These are phyloP conservation scores for Hydrotaea cyrtoneurina DNA, from an alignment of 2,888 invertebrate species.

Conservation along the genomic window DNA sequence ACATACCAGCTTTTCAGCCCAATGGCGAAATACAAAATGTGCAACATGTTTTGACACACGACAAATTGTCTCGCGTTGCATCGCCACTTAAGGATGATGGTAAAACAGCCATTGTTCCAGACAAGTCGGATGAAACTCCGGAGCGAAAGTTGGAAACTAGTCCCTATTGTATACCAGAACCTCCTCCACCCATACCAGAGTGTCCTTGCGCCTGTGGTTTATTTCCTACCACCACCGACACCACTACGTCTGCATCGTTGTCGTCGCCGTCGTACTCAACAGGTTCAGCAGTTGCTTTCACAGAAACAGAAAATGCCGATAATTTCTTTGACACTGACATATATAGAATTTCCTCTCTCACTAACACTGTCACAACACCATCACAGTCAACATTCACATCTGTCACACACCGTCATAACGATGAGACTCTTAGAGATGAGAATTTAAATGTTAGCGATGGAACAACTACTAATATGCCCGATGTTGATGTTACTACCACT, in stretches of 20 bases:
- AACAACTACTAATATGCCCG: conserved; percentile 51
- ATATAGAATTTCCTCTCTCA: neutral
- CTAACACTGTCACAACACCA: conserved; percentile 65
- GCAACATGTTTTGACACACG: conserved; percentile 74
- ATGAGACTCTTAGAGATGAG: conserved; percentile 36
- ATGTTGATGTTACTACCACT: conserved; percentile 49
- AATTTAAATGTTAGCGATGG: conserved; percentile 44
- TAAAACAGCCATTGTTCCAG: neutral
- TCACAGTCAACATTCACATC: neutral
- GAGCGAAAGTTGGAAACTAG: conserved; percentile 54
- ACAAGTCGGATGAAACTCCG: conserved; percentile 47
- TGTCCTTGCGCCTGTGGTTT: conserved; percentile 77
- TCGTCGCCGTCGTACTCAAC: neutral
- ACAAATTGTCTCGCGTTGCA: conserved; percentile 52
- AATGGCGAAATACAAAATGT: conserved; percentile 69
- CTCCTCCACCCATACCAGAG: conserved; percentile 79
- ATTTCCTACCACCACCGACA: conserved; percentile 21
- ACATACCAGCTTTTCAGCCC: conserved; percentile 85
- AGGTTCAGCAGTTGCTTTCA: neutral
- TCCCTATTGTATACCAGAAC: conserved; percentile 76
- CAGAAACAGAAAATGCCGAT: conserved; percentile 22
- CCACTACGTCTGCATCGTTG: neutral
- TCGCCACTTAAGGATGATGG: neutral
- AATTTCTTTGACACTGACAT: conserved; percentile 29
- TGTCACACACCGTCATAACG: conserved; percentile 12